These are phyloP conservation scores for Cephus sareptanus DNA, from an alignment of 2,888 invertebrate species.

Conservation along the genomic window DNA sequence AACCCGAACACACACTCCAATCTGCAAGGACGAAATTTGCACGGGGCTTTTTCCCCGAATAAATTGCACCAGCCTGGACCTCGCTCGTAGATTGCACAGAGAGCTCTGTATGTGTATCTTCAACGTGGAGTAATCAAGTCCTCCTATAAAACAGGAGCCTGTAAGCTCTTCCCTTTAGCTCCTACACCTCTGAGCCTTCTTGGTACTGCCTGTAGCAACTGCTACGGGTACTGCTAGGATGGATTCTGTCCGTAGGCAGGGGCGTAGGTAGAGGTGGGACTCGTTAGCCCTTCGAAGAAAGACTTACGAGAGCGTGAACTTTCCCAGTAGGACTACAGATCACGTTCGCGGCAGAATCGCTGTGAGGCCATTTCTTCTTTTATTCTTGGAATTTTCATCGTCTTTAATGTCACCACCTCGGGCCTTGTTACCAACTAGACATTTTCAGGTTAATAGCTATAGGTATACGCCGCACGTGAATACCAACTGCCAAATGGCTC, in stretches of 20 bases:
- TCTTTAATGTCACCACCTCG: not conserved
- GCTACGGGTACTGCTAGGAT: not conserved
- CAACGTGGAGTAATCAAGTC: not conserved
- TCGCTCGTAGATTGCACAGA: not conserved
- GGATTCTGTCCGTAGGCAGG: not conserved
- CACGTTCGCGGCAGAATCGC: constrained; percentile 17
- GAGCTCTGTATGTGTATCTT: not conserved
- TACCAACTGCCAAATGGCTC: not conserved
- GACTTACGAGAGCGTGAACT: constrained; percentile 40
- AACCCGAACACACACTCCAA: not conserved
- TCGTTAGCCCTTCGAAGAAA: constrained; percentile 46
- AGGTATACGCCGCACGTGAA: not conserved
- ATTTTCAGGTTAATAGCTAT: not conserved
- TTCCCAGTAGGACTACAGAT: constrained; percentile 37
- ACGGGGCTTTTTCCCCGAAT: not conserved
- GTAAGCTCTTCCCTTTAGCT: not conserved
- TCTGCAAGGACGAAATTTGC: not conserved
- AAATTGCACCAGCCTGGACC: not conserved
- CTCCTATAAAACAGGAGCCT: not conserved
- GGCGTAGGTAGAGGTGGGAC: constrained; percentile 17
- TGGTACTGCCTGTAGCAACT: not conserved
- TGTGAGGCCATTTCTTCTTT: not conserved
- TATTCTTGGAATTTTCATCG: not conserved
- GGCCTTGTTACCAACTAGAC: not conserved
- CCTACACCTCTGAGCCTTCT: not conserved